A percentile compares a stretch with the other conserved stretches of the same genome.
phyloP scores from a whole-genome alignment of 2,888 invertebrate genomes.

The Ypsolopha sequella region DNA sequence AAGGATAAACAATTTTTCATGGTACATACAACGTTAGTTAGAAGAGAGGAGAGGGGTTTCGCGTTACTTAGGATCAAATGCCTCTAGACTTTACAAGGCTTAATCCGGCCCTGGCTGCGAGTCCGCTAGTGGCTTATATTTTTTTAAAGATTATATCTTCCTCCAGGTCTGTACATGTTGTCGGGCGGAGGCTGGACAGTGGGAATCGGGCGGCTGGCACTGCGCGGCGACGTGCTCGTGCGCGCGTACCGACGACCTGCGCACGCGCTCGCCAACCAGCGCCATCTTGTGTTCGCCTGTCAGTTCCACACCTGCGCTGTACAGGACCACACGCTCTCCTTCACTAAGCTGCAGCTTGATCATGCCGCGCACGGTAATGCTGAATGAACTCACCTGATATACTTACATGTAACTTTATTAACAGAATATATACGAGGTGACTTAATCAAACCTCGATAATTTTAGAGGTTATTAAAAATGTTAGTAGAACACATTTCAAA shows the following conservation, averaged over 20 bases:
- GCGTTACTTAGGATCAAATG: too few relatives aligned
- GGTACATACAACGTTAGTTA: too few relatives aligned
- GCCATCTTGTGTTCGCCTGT: constrained; percentile 85
- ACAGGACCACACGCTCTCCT: constrained; percentile 85
- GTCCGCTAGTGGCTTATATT: neutral
- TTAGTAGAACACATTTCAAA: too few relatives aligned
- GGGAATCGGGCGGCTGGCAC: constrained; percentile 73
- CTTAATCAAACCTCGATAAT: too few relatives aligned
- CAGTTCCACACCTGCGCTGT: constrained; percentile 97
- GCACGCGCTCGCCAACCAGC: constrained; percentile 28
- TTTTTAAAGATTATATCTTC: constrained; percentile 2
- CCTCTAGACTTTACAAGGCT: too few relatives aligned
- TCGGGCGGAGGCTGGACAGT: constrained; percentile 76
- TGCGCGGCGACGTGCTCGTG: constrained; percentile 91
- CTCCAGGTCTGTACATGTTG: constrained; percentile 76
- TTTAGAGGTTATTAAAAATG: too few relatives aligned
- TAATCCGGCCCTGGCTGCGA: too few relatives aligned
- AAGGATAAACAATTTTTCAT: too few relatives aligned
- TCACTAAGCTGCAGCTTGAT: constrained; percentile 89
- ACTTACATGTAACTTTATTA: too few relatives aligned
- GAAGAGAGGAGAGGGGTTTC: too few relatives aligned
- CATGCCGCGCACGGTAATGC: constrained; percentile 81
- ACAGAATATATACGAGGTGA: too few relatives aligned
- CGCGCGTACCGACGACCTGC: constrained; percentile 87
- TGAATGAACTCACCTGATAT: neutral